Evolutionary conservation across 92 coral and sea anemone genomes (phyloP).

Genomic region (Siderastrea siderea): DNA sequence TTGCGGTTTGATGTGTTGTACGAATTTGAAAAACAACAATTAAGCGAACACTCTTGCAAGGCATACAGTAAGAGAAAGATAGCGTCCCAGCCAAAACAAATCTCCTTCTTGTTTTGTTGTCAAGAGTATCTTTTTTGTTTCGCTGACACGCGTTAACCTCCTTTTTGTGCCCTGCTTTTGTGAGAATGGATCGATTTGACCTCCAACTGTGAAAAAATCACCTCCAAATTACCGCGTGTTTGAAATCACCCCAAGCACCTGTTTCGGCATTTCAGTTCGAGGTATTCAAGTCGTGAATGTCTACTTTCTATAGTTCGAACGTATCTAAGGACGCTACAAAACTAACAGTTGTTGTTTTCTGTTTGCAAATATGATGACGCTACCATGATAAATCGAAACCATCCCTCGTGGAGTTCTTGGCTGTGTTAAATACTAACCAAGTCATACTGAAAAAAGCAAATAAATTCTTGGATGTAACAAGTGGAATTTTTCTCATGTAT

Average conservation of each 20-base stretch:
- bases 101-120: slow-evolving; percentile 38
- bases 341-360: background rate
- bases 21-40: background rate
- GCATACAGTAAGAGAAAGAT: background rate
- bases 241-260: slow-evolving; percentile 15
- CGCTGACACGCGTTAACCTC: background rate
- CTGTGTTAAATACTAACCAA: background rate
- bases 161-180: background rate
- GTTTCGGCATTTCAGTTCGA: slow-evolving; percentile 18
- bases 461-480: background rate
- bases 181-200: slow-evolving; percentile 13
- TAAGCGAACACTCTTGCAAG: slow-evolving; percentile 2
- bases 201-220: slow-evolving; percentile 28
- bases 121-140: background rate
- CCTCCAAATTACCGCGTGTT: slow-evolving; percentile 50
- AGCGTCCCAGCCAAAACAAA: slow-evolving; percentile 36
- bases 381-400: background rate
- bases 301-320: background rate
- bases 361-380: slow-evolving; percentile 32
- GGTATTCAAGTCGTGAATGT: background rate
- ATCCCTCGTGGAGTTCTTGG: background rate
- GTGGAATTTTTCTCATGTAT: no score
- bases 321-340: slow-evolving; percentile 38
- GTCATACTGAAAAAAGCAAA: background rate
- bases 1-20: slow-evolving; percentile 1